phyloP scores from a whole-genome alignment of 2,797 vertebrate genomes.

The Phoeniculus purpureus region DNA sequence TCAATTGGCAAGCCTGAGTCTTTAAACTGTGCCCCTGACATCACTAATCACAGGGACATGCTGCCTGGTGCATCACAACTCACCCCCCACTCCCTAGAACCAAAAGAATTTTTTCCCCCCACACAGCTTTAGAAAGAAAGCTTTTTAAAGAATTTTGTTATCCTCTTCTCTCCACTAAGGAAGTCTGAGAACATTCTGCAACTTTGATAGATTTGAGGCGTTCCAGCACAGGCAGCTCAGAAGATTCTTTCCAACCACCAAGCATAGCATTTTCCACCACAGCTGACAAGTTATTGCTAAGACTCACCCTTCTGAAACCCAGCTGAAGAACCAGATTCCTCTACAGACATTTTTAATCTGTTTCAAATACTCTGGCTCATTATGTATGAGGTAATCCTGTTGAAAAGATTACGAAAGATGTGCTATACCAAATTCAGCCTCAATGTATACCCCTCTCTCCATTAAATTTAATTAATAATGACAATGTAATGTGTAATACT shows the following conservation, averaged over 20 bases:
- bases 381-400: not conserved
- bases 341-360: not conserved
- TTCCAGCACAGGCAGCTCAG: not conserved
- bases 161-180: not conserved
- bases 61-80: not conserved
- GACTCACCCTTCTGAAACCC: not conserved
- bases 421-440: not conserved
- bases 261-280: conserved; percentile 16
- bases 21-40: not conserved
- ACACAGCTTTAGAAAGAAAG: not conserved
- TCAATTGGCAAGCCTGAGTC: not conserved
- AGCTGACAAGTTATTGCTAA: not conserved
- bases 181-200: not conserved
- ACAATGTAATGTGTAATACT: not conserved
- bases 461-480: not conserved
- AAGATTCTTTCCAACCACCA: conserved; percentile 11
- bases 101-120: not conserved
- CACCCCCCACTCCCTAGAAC: not conserved
- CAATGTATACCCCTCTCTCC: not conserved
- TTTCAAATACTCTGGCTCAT: not conserved
- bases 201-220: not conserved
- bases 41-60: not conserved
- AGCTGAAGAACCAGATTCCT: not conserved
- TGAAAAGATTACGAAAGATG: not conserved
- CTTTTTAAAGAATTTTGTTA: not conserved